A percentile compares a stretch with the other conserved stretches of the same genome.
Conservation (phyloP, 2,113 vertebrate species). For the Sarotherodon lohbergeri region DNA sequence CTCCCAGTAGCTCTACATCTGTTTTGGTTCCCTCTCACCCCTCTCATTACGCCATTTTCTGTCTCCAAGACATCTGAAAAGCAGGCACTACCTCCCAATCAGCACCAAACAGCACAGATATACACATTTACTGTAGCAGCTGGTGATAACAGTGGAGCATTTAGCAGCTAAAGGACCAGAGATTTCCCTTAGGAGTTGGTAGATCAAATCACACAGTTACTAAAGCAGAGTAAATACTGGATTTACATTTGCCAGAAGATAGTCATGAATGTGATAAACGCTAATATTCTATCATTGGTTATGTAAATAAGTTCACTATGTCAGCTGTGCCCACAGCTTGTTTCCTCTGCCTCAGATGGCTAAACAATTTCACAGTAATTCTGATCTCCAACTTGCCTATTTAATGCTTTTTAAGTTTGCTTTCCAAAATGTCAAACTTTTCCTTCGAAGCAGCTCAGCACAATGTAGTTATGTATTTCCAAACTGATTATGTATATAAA, state of each 20-base stretch:
- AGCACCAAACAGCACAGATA: background rate
- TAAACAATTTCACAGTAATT: background rate
- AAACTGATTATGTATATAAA: constrained; percentile 44
- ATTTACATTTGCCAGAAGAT: background rate
- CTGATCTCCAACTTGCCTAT: background rate
- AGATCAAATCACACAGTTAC: background rate
- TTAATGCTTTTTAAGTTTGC: background rate
- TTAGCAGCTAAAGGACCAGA: background rate
- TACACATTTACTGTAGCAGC: background rate
- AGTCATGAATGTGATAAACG: background rate
- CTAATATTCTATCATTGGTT: background rate
- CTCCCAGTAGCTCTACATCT: background rate
- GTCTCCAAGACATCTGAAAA: background rate
- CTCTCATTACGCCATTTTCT: background rate
- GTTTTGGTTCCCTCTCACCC: background rate
- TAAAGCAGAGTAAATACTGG: background rate
- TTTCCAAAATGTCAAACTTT: constrained; percentile 11
- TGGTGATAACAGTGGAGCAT: background rate
- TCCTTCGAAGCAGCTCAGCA: constrained; percentile 18
- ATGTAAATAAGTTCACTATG: background rate
- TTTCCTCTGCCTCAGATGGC: background rate
- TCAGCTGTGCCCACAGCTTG: background rate
- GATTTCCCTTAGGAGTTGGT: background rate
- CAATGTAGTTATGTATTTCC: constrained; percentile 7
- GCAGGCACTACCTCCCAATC: background rate